Evolutionary conservation across 2,113 vertebrate genomes (phyloP).

Genomic region (Lontra canadensis): DNA sequence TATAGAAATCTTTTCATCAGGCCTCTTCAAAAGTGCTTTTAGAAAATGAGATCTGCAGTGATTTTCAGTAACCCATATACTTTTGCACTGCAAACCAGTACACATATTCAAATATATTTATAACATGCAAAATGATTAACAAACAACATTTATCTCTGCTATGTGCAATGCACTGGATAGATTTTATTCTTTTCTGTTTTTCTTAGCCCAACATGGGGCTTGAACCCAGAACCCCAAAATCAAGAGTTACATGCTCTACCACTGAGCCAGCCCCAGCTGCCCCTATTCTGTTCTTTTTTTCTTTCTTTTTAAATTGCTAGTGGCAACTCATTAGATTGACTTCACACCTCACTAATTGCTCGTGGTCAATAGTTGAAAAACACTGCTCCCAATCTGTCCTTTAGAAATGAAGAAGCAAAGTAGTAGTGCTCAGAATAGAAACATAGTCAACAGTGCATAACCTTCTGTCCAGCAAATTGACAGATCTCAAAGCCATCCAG

Average conservation of each 20-base stretch:
- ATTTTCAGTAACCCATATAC: not conserved
- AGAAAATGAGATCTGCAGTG: not conserved
- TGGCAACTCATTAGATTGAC: not conserved
- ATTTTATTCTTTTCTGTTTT: not conserved
- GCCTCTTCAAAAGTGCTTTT: not conserved
- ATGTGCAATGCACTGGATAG: not conserved
- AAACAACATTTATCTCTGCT: not conserved
- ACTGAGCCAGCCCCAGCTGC: not conserved
- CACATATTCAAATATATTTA: not conserved
- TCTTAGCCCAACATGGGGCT: not conserved
- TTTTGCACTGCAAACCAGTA: not conserved
- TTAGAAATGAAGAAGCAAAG: not conserved
- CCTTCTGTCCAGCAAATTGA: not conserved
- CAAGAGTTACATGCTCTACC: not conserved
- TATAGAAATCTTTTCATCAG: not conserved
- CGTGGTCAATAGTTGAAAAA: not conserved
- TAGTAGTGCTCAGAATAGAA: not conserved
- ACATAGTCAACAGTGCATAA: not conserved
- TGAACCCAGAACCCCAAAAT: not conserved
- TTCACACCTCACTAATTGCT: not conserved
- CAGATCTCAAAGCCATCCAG: not conserved
- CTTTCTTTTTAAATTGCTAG: not conserved
- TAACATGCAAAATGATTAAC: not conserved
- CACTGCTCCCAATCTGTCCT: not conserved
- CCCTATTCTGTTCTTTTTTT: not conserved